phyloP scores from a whole-genome alignment of 2,797 vertebrate genomes.

The Pangasius djambal region DNA sequence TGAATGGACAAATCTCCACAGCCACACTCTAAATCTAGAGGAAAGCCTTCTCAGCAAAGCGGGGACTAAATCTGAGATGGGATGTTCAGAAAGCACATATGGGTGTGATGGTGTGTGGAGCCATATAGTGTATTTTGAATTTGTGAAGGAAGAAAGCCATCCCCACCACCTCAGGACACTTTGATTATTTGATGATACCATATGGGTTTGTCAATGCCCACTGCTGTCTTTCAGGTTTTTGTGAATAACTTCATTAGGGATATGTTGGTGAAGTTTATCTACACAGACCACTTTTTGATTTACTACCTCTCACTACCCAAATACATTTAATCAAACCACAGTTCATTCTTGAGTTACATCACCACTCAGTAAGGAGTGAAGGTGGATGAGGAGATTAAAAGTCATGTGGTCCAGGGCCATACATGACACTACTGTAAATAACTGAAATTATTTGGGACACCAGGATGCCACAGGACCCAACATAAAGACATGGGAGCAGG shows the following conservation, averaged over 20 bases:
- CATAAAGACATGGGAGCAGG: neutral
- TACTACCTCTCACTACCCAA: no score
- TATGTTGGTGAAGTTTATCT: neutral
- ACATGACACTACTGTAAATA: neutral
- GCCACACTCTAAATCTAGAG: neutral
- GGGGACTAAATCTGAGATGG: no score
- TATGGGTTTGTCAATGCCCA: neutral
- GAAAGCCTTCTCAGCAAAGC: neutral
- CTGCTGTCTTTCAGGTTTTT: neutral
- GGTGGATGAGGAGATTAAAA: neutral
- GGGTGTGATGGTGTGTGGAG: neutral
- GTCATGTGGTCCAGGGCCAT: neutral
- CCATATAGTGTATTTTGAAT: neutral
- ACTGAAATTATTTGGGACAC: neutral
- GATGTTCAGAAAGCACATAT: neutral
- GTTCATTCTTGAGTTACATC: neutral
- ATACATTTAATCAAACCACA: neutral
- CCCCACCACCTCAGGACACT: neutral
- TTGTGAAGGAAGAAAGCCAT: neutral
- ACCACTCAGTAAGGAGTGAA: neutral
- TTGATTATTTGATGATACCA: neutral
- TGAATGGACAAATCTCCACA: no score
- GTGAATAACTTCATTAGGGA: neutral
- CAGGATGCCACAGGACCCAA: neutral
- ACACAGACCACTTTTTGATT: neutral